Conservation (phyloP, 2,797 vertebrate genomes). For the Phrynocephalus forsythii region DNA sequence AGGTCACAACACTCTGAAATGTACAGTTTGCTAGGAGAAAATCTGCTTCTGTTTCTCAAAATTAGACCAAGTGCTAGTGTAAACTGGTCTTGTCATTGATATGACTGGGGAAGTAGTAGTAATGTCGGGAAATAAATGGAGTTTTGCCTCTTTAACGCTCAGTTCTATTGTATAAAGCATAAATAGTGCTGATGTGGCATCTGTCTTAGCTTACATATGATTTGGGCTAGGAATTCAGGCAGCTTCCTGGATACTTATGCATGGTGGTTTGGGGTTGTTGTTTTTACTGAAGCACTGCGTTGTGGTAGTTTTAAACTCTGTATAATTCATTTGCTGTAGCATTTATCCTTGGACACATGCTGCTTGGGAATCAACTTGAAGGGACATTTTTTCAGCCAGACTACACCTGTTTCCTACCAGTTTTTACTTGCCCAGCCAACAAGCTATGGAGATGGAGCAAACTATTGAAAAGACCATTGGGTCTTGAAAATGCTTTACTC, state of each 20-base stretch:
- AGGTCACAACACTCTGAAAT: slow-evolving; percentile 16
- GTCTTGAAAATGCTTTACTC: slow-evolving; percentile 20
- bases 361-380: background rate
- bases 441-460: background rate
- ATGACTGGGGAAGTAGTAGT: slow-evolving; percentile 2
- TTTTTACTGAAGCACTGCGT: background rate
- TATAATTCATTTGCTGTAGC: background rate
- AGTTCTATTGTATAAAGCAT: background rate
- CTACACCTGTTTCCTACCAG: background rate
- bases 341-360: slow-evolving; percentile 12
- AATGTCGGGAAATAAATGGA: background rate
- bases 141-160: background rate
- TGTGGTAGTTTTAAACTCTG: background rate
- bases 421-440: slow-evolving; percentile 3
- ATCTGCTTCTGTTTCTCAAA: background rate
- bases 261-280: background rate
- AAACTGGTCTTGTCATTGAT: background rate
- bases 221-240: background rate
- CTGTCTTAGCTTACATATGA: background rate
- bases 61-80: background rate
- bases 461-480: slow-evolving; percentile 3
- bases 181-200: slow-evolving; percentile 16
- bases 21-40: background rate
- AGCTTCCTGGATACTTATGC: slow-evolving; percentile 26
- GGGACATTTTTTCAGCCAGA: background rate